A percentile compares a stretch with the other conserved stretches of the same genome.
Evolutionary conservation across 2,797 vertebrate genomes (phyloP).

Genomic region (Natrix natrix): DNA sequence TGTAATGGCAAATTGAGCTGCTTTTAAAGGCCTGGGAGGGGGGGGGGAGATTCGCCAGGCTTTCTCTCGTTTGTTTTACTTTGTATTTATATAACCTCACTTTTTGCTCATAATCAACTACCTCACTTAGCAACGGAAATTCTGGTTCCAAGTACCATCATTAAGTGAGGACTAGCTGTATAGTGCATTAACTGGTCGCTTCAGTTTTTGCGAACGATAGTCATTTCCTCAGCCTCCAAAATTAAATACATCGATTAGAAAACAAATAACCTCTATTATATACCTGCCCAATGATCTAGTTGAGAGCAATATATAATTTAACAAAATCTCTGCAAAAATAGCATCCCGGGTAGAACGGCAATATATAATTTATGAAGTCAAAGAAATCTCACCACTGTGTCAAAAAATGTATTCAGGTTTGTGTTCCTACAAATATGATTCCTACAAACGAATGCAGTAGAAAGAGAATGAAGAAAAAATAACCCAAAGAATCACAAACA

Average conservation of each 20-base stretch:
- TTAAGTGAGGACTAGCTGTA: not conserved
- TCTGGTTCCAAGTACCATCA: not conserved
- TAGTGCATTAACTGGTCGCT: not conserved
- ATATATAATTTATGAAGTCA: not conserved
- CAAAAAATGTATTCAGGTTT: not conserved
- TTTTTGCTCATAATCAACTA: not conserved
- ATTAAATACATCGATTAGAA: not conserved
- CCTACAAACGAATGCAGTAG: too few relatives aligned
- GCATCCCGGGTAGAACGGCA: not conserved
- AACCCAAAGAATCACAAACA: accelerated
- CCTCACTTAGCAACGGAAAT: not conserved
- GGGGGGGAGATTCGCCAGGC: too few relatives aligned
- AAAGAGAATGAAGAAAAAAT: not conserved
- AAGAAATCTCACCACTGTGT: not conserved
- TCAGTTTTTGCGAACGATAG: not conserved
- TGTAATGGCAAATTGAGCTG: not conserved
- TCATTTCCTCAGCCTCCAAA: conserved; percentile 4
- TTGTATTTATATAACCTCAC: not conserved
- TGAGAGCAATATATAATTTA: not conserved
- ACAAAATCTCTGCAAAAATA: not conserved
- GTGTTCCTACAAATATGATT: not conserved
- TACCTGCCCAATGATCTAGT: conserved; percentile 7
- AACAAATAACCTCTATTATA: conserved; percentile 1
- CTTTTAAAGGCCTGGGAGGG: not conserved
- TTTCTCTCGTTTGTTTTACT: not conserved